phyloP scores from a whole-genome alignment of 1,140 invertebrate species.

The Hylyphantes graminicola region DNA sequence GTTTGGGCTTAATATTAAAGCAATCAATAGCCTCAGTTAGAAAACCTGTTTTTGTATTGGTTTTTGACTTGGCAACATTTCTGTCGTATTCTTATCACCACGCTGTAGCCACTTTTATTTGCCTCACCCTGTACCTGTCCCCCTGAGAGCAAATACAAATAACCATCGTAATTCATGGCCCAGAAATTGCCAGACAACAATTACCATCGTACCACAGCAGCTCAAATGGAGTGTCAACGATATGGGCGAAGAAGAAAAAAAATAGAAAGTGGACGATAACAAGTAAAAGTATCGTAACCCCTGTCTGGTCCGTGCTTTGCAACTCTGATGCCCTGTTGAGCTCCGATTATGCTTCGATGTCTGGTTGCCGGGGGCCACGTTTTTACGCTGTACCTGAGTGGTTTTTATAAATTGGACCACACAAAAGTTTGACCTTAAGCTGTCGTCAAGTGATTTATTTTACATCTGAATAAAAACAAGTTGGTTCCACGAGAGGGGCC shows the following conservation, averaged over 20 bases:
- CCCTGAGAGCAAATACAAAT: not conserved
- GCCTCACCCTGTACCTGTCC: too few species aligned
- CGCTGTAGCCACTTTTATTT: too few species aligned
- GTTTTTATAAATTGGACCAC: constrained; percentile 47
- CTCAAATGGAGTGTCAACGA: constrained; percentile 44
- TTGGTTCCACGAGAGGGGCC: not conserved
- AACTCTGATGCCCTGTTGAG: constrained; percentile 14
- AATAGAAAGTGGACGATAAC: constrained; percentile 7
- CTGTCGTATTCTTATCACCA: too few species aligned
- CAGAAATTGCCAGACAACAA: constrained; percentile 48
- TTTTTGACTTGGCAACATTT: too few species aligned
- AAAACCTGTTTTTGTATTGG: too few species aligned
- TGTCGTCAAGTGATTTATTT: constrained; percentile 50
- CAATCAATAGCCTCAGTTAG: too few species aligned
- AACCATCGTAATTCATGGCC: constrained; percentile 43
- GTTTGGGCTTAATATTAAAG: too few species aligned
- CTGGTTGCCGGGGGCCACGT: not conserved
- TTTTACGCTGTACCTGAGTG: not conserved
- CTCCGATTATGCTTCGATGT: not conserved
- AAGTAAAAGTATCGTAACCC: constrained; percentile 25
- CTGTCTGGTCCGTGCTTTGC: constrained; percentile 22
- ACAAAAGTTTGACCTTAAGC: constrained; percentile 47
- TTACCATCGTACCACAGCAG: not conserved
- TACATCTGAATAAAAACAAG: constrained; percentile 26
- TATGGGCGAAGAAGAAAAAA: not conserved